Conservation (phyloP, 2,113 vertebrate species). For the Pantherophis guttatus region DNA sequence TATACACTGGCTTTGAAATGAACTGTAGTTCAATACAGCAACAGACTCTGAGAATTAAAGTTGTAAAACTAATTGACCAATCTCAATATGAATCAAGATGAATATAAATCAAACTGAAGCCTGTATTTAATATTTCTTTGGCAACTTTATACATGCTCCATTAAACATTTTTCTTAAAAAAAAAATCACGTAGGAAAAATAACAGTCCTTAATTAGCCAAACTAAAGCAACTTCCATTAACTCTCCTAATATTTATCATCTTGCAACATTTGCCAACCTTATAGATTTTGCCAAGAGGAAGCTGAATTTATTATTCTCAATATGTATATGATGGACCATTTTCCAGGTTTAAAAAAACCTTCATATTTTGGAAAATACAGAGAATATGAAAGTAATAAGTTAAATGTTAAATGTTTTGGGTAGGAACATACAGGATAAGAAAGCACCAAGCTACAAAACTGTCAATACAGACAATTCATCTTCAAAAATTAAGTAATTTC, state of each 20-base stretch:
- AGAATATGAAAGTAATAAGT: neutral
- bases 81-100: too few species aligned
- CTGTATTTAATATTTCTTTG: neutral
- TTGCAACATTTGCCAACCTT: neutral
- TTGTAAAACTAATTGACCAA: neutral
- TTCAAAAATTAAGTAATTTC: constrained; percentile 53
- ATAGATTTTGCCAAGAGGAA: neutral
- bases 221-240: neutral
- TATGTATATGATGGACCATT: neutral
- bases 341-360: neutral
- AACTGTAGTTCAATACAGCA: neutral
- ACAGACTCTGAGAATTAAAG: neutral
- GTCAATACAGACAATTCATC: constrained; percentile 50
- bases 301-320: neutral
- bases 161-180: neutral
- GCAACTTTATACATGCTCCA: neutral
- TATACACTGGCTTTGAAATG: too few species aligned
- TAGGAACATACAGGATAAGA: constrained; percentile 21
- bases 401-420: neutral
- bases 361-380: neutral
- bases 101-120: neutral
- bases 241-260: neutral
- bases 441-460: constrained; percentile 50
- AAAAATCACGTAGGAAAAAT: too few species aligned
- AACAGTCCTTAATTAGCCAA: neutral